Conservation (phyloP, 2,888 invertebrate species). For the Drosophila limbata region DNA sequence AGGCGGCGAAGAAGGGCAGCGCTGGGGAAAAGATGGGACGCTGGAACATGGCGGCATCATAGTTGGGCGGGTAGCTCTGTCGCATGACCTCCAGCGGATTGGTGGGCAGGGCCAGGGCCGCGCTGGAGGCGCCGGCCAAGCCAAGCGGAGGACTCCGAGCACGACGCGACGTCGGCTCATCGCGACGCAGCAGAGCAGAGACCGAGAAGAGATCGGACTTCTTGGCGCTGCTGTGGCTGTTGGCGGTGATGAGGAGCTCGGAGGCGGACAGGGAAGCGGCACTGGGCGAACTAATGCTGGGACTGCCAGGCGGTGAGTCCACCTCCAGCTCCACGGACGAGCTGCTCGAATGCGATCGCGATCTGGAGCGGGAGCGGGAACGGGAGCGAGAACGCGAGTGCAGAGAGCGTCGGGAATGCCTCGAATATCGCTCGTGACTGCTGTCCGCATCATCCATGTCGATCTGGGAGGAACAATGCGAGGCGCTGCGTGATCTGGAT, state of each 20-base stretch:
- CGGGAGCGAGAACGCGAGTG: slow-evolving; percentile 74
- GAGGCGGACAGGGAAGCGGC: slow-evolving; percentile 73
- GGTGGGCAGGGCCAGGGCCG: slow-evolving; percentile 59
- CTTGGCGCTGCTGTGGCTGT: slow-evolving; percentile 86
- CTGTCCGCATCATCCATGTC: slow-evolving; percentile 80
- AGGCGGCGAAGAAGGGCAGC: slow-evolving; percentile 84
- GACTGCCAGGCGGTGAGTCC: slow-evolving; percentile 88
- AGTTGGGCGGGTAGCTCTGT: slow-evolving; percentile 84
- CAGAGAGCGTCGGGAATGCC: slow-evolving; percentile 71
- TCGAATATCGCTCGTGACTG: slow-evolving; percentile 63
- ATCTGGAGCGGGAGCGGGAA: slow-evolving; percentile 63
- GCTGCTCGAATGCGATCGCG: slow-evolving; percentile 80
- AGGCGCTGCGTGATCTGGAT: slow-evolving; percentile 81
- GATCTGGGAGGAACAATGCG: slow-evolving; percentile 78
- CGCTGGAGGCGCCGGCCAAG: slow-evolving; percentile 48
- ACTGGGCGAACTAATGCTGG: slow-evolving; percentile 78
- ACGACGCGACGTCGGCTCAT: slow-evolving; percentile 86
- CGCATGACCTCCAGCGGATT: slow-evolving; percentile 86
- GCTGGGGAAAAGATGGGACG: slow-evolving; percentile 84
- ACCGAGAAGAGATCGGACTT: slow-evolving; percentile 94
- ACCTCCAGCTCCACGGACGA: slow-evolving; percentile 91
- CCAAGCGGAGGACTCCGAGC: slow-evolving; percentile 56
- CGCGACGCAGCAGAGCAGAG: slow-evolving; percentile 92
- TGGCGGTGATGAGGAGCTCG: slow-evolving; percentile 84
- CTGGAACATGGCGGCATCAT: slow-evolving; percentile 84